These are phyloP conservation scores for Philonicus albiceps DNA, from an alignment of 2,888 invertebrate species.

Conservation along the genomic window DNA sequence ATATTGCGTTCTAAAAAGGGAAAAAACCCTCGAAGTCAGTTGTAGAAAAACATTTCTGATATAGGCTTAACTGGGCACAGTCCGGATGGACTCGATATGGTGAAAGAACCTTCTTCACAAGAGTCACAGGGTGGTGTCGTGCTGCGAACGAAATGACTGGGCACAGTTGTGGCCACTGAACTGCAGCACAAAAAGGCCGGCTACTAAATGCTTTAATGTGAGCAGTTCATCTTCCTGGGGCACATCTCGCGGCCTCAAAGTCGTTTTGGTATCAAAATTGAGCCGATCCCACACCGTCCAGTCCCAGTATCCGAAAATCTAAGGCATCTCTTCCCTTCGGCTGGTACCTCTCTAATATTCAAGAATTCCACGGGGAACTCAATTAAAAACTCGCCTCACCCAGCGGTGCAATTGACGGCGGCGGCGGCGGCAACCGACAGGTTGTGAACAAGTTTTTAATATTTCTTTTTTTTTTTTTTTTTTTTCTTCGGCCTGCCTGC, in stretches of 20 bases:
- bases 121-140: slow-evolving; percentile 6
- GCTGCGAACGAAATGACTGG: slow-evolving; percentile 35
- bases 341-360: slow-evolving; percentile 23
- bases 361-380: slow-evolving; percentile 36
- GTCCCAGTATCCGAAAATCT: neutral
- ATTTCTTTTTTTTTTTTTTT: neutral
- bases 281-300: neutral
- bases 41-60: neutral
- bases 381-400: slow-evolving; percentile 40
- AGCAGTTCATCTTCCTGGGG: slow-evolving; percentile 4
- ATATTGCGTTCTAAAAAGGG: neutral
- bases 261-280: slow-evolving; percentile 16
- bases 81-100: neutral
- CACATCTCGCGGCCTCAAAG: neutral
- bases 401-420: slow-evolving; percentile 7
- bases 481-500: too few relatives aligned
- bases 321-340: neutral
- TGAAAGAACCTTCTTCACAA: neutral
- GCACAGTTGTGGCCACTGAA: slow-evolving; percentile 39
- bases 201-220: slow-evolving; percentile 31
- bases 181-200: slow-evolving; percentile 28
- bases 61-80: neutral
- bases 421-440: slow-evolving; percentile 35
- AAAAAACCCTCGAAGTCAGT: neutral
- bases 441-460: slow-evolving; percentile 39